phyloP scores from a whole-genome alignment of 23 tunicate genomes.

The Clavelina lepadiformis region DNA sequence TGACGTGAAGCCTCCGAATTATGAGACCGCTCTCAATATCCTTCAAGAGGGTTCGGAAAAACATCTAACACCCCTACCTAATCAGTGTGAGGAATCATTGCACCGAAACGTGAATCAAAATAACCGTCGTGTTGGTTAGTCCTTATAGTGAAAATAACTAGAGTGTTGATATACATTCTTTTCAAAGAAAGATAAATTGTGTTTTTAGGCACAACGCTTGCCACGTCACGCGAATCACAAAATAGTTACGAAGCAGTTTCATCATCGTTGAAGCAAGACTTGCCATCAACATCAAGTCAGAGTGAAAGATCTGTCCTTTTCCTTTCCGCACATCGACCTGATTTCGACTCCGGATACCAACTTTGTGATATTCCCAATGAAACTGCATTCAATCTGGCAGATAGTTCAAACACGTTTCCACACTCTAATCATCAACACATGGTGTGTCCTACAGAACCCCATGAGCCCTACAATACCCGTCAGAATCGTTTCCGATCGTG shows the following conservation, averaged over 20 bases:
- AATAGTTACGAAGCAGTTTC: no score
- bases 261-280: not conserved
- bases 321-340: not conserved
- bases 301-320: not conserved
- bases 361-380: constrained; percentile 22
- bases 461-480: not conserved
- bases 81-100: constrained; percentile 18
- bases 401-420: not conserved
- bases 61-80: not conserved
- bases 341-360: constrained; percentile 51
- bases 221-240: no score
- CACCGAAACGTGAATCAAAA: constrained; percentile 18
- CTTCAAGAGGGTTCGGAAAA: not conserved
- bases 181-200: not conserved
- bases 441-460: not conserved
- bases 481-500: not conserved
- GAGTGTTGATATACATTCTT: not conserved
- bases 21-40: constrained; percentile 1
- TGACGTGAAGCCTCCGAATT: constrained; percentile 2
- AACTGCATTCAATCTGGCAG: constrained; percentile 2
- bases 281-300: not conserved
- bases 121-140: constrained; percentile 8
- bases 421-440: not conserved
- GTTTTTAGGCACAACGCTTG: no score
- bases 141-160: not conserved